Percentiles rank a stretch among this genome's conserved stretches.
Conservation (phyloP, 1,140 invertebrate species). For the Tetraneura akinire region DNA sequence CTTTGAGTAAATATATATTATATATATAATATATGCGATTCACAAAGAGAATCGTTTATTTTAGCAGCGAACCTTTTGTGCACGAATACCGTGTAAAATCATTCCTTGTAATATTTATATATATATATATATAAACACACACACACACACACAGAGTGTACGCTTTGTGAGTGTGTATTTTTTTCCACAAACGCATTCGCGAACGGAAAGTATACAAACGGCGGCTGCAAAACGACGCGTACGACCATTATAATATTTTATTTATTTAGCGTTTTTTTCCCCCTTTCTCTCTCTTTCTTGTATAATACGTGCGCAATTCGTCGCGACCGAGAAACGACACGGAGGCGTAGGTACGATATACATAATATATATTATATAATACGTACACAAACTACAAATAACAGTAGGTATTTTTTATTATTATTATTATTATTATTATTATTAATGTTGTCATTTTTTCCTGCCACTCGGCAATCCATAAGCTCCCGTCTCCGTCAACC, state of each 20-base stretch:
- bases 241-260: neutral
- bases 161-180: too few relatives aligned
- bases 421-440: conserved; percentile 9
- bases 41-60: conserved; percentile 39
- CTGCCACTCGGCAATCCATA: neutral
- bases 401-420: too few relatives aligned
- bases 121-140: too few relatives aligned
- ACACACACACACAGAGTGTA: neutral
- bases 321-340: neutral
- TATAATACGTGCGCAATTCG: too few relatives aligned
- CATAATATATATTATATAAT: too few relatives aligned
- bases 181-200: neutral
- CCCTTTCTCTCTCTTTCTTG: too few relatives aligned
- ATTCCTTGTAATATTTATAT: too few relatives aligned
- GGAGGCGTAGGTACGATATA: neutral
- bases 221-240: neutral
- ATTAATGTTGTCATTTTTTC: conserved; percentile 23
- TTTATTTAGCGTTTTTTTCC: too few relatives aligned
- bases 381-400: neutral
- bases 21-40: neutral
- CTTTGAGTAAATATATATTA: conserved; percentile 38
- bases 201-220: neutral
- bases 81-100: conserved; percentile 5
- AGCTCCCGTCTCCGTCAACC: neutral
- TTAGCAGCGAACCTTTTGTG: conserved; percentile 30